phyloP scores from a whole-genome alignment of 2,888 invertebrate species.

The Andrena bucephala region DNA sequence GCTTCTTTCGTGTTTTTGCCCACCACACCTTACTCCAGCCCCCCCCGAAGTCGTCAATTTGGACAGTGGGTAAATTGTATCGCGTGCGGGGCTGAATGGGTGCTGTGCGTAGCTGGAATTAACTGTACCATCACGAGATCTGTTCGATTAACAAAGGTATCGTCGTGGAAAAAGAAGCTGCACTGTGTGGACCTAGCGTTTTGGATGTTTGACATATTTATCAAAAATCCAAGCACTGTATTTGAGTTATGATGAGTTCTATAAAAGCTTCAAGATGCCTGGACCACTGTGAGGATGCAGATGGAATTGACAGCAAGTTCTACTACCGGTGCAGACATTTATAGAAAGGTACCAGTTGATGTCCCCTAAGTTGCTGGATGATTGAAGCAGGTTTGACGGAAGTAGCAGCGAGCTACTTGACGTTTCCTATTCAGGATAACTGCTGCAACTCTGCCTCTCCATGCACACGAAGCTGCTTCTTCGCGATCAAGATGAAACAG shows the following conservation, averaged over 20 bases:
- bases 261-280: no score
- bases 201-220: neutral
- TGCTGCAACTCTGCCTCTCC: no score
- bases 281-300: no score
- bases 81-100: neutral
- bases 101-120: neutral
- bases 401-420: no score
- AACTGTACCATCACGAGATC: neutral
- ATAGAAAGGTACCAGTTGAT: no score
- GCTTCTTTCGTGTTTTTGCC: conserved; percentile 38
- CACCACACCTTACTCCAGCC: neutral
- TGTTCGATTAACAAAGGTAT: neutral
- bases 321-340: no score
- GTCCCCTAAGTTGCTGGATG: no score
- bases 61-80: neutral
- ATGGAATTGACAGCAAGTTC: no score
- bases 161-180: neutral
- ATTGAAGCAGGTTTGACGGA: no score
- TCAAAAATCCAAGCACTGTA: no score
- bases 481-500: neutral
- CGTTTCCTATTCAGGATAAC: no score
- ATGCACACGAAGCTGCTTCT: no score
- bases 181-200: neutral
- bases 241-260: neutral
- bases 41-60: neutral